Evolutionary conservation across 2,888 invertebrate species (phyloP), one percentile per base, ranked within the genome.

Genomic region (Drosophila histrio): DNA sequence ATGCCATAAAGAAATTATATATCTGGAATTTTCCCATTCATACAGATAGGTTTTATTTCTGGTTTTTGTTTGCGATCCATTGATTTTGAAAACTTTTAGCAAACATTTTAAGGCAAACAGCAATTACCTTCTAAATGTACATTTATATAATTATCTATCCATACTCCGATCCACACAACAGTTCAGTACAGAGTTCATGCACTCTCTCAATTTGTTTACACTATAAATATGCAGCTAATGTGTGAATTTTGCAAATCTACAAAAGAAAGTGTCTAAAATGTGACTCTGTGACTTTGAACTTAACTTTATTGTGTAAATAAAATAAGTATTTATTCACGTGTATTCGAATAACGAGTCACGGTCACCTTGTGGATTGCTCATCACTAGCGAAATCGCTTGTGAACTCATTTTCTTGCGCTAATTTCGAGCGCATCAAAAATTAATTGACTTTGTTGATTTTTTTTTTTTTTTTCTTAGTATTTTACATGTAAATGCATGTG

Each of bases 371-470:
- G 36, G n/a, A n/a, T 26, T 19, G 47, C 56, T 26, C 65, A 75
- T 59, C 49, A 59, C 59, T 58, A 52, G 22, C 36, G 7, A 57
- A 69, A 74, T 44, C 22, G 38, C 19, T 44, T 21, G n/a, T 63
- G 63, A 59, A 59, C 66, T 53, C 50, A 50, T 58, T 73, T 59
- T 59, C 53, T 43, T 72, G 64, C n/a, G 60, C 77, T 60, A 64
- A 66, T 77, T 77, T 66, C 22, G 38, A 39, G 63, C 38, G 47
- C 60, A 80, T 77, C 52, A 70, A 64, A 64, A 54, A 77, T 70
- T 66, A 66, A 80, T 73, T 61, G 56, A 53, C 57, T 59, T 38
- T 75, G 38, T 50, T 75, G 38, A 46, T 32, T 3, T 39, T 43
- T 34, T 13, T 43, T 24, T 32, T 52, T 30, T 49, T 24, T 9